Evolutionary conservation across 2,797 vertebrate genomes (phyloP), one percentile per base, ranked within the genome.

Genomic region (Nyctibius grandis): DNA sequence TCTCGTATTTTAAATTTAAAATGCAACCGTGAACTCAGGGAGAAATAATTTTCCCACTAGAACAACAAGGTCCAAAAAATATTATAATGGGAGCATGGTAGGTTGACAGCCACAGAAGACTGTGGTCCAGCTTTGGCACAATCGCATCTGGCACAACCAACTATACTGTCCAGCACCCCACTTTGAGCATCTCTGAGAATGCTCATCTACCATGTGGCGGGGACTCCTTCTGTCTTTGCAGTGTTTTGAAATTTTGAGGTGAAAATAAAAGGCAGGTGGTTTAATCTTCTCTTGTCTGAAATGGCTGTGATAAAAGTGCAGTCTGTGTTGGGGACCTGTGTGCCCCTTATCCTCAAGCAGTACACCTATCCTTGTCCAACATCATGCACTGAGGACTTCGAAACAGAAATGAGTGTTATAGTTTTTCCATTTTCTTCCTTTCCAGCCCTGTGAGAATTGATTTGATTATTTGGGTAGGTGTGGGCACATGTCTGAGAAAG

Each of bases 1-100:
- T 16, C 15, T 74, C 1, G 0, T 38, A 33, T 53, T 81, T 63
- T 65, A 63, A 86, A 54, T 51, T 31, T 65, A 21, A 60, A 91
- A 53, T 31, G 31, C 25, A 64, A 11, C 61, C 25, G 14, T 40
- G 50, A 86, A 60, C 28, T 67, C 11, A 20, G 20, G 20, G 15
- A 83, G 31, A 82, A 92, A 67, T 61, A 16, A 34, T 12, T 44
- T 79, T 69, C n/a, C 28, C 16, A 9, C 14, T 47, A 36, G 33
- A 61, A 42, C 6, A 61, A 20, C 6, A 51, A 83, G 18, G 6
- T 34, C 61, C 29, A 34, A 40, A 59, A 54, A 44, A 4, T n/a
- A 25, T 69, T 44, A 3, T 28, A 53, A 59, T 0, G 0, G 2
- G 0, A 67, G 34, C 13, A 9, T 3, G 15, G 9, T 14, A 36